A percentile compares a stretch with the other conserved stretches of the same genome.
These are phyloP conservation scores for Drosophila maculinotata DNA, from an alignment of 2,888 invertebrate species.

Conservation along the genomic window DNA sequence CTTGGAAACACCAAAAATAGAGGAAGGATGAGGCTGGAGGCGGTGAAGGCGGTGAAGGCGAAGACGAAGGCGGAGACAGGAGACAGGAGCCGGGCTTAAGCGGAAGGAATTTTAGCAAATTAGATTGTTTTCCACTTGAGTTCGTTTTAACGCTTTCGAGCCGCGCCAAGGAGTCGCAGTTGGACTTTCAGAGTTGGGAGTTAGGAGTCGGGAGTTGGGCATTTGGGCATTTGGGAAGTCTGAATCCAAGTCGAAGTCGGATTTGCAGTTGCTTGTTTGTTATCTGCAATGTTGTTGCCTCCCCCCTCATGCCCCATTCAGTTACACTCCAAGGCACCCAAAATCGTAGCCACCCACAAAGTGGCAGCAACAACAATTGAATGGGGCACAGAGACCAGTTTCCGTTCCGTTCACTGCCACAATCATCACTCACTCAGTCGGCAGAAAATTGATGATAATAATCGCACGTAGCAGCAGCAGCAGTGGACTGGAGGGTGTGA, in stretches of 20 bases:
- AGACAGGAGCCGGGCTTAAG: constrained; percentile 40
- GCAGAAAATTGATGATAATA: constrained; percentile 83
- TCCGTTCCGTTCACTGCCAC: constrained; percentile 57
- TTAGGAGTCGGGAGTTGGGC: constrained; percentile 3
- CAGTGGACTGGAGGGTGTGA: constrained; percentile 1
- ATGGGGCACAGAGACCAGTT: constrained; percentile 24
- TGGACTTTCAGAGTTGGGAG: constrained; percentile 29
- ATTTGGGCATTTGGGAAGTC: too few species aligned
- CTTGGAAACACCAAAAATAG: constrained; percentile 14
- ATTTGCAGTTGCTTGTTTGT: constrained; percentile 26
- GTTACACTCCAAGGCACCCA: constrained; percentile 35
- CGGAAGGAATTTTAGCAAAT: constrained; percentile 83
- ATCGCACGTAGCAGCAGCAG: constrained; percentile 70
- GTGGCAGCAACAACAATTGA: constrained; percentile 21
- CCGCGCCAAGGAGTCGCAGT: constrained; percentile 44
- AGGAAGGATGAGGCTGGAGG: constrained; percentile 5
- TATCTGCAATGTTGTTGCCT: constrained; percentile 21
- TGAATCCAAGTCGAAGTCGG: constrained; percentile 15
- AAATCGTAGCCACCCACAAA: constrained; percentile 35
- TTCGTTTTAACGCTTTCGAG: constrained; percentile 80
- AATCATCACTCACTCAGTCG: constrained; percentile 75
- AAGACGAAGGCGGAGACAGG: background rate
- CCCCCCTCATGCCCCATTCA: background rate
- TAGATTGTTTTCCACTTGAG: constrained; percentile 85
- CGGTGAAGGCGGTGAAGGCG: background rate